Percentiles rank a stretch among this genome's conserved stretches.
These are phyloP conservation scores for Ateles fusciceps DNA, from an alignment of 2,797 vertebrate genomes.

Conservation along the genomic window DNA sequence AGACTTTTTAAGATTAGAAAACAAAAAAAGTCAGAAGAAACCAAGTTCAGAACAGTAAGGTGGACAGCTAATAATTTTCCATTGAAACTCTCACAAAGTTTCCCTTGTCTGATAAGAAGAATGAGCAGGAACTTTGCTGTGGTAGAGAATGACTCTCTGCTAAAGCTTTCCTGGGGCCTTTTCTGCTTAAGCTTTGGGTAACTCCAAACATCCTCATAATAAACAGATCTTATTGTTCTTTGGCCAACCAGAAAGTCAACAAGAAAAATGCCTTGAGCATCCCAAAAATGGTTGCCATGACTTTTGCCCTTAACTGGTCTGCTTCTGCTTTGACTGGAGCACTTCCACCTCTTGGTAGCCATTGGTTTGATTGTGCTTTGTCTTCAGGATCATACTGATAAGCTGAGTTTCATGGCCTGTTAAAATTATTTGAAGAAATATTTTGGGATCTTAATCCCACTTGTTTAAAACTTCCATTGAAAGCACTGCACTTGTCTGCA, in stretches of 20 bases:
- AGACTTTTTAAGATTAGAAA: background rate
- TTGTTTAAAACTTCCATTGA: background rate
- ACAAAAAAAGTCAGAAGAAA: background rate
- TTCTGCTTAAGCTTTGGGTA: background rate
- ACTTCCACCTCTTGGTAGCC: background rate
- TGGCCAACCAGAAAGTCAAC: background rate
- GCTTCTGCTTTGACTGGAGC: background rate
- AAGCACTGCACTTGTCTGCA: background rate
- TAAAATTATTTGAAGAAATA: background rate
- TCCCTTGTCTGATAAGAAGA: background rate
- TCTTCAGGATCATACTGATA: background rate
- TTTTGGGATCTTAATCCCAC: background rate
- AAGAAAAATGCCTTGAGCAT: background rate
- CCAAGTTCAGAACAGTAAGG: background rate
- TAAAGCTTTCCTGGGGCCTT: background rate
- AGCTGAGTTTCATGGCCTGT: background rate
- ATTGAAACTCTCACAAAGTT: background rate
- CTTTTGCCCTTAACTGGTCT: background rate
- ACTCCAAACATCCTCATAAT: background rate
- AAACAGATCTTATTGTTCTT: background rate
- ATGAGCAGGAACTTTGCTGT: background rate
- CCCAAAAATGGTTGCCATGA: background rate
- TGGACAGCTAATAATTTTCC: background rate
- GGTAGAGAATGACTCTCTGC: background rate
- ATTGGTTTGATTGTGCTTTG: background rate